A percentile compares a stretch with the other conserved stretches of the same genome.
Evolutionary conservation across 2,113 vertebrate species (phyloP).

Genomic region (Hydropotes inermis): DNA sequence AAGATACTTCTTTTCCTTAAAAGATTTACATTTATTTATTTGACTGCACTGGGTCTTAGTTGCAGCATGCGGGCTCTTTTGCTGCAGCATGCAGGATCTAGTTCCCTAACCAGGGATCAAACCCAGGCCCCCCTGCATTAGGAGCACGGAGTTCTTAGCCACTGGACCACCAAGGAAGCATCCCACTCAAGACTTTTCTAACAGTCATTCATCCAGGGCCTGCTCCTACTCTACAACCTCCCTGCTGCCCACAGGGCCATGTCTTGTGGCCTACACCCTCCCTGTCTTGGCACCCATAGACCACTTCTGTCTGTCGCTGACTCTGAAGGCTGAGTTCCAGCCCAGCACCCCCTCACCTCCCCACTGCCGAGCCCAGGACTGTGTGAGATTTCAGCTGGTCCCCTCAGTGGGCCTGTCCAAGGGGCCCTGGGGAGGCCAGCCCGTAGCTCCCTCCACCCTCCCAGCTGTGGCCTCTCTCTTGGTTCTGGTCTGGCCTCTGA

Average conservation of each 20-base stretch:
- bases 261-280: background rate
- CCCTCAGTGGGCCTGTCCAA: rapidly evolving
- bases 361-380: rapidly evolving
- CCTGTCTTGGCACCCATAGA: background rate
- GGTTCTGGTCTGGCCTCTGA: background rate
- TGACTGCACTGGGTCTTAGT: background rate
- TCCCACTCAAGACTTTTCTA: background rate
- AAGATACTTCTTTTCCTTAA: background rate
- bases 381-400: background rate
- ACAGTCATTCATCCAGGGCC: background rate
- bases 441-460: background rate
- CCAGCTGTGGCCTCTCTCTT: background rate
- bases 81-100: background rate
- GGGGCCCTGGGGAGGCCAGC: too few relatives aligned
- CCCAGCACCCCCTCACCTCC: background rate
- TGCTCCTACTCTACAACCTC: background rate
- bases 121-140: background rate
- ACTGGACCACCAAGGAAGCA: background rate
- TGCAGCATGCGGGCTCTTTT: background rate
- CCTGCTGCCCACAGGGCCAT: background rate
- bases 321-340: background rate
- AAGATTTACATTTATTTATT: background rate
- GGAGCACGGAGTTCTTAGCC: background rate
- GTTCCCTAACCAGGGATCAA: background rate
- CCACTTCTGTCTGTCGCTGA: rapidly evolving